Evolutionary conservation across 2,888 invertebrate species (phyloP).

Genomic region (Melieria omissa): DNA sequence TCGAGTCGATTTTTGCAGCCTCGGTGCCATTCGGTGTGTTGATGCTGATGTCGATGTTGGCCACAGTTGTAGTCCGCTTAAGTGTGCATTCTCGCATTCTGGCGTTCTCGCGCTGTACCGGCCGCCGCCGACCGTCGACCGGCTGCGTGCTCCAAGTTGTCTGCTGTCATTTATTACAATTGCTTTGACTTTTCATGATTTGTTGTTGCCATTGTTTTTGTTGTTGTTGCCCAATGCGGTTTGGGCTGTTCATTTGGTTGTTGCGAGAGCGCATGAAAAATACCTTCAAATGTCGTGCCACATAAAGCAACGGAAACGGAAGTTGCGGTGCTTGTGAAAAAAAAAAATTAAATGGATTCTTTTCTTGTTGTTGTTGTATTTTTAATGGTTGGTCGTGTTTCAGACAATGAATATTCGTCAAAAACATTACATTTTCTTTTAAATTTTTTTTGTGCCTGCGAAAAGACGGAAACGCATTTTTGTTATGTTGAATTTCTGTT

Average conservation of each 20-base stretch:
- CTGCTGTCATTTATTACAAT: slow-evolving; percentile 66
- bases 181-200: slow-evolving; percentile 50
- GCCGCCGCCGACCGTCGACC: background rate
- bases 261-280: slow-evolving; percentile 18
- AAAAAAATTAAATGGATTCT: slow-evolving; percentile 38
- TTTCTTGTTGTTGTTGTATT: slow-evolving; percentile 13
- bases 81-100: too few species aligned
- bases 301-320: slow-evolving; percentile 29
- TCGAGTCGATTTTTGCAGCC: too few species aligned
- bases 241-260: background rate
- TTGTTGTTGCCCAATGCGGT: slow-evolving; percentile 26
- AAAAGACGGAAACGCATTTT: too few species aligned
- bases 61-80: background rate
- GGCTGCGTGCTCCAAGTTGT: slow-evolving; percentile 50
- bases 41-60: too few species aligned
- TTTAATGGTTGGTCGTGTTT: slow-evolving; percentile 38
- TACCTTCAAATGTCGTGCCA: slow-evolving; percentile 18
- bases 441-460: too few species aligned
- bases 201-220: slow-evolving; percentile 42
- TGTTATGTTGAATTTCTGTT: too few species aligned
- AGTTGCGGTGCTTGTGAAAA: slow-evolving; percentile 30
- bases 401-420: slow-evolving; percentile 39
- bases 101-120: too few species aligned
- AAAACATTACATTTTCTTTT: slow-evolving; percentile 9
- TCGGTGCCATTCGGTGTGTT: too few species aligned